phyloP scores from a whole-genome alignment of 2,113 vertebrate species.

The Fregetta grallaria region DNA sequence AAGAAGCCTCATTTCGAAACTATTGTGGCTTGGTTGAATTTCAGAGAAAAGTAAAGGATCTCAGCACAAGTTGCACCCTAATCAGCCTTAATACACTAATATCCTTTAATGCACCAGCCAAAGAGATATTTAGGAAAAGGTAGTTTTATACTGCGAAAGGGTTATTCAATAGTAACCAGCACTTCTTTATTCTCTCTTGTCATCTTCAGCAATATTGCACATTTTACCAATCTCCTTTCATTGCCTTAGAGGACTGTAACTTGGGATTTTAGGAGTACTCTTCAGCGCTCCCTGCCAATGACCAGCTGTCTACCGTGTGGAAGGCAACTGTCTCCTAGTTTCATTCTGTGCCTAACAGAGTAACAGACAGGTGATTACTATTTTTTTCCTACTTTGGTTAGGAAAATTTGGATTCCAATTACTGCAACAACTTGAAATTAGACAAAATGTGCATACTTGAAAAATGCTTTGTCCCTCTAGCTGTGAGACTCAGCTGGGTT shows the following conservation, averaged over 20 bases:
- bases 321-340: not conserved
- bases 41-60: not conserved
- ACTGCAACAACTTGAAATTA: not conserved
- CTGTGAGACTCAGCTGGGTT: not conserved
- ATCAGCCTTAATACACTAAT: not conserved
- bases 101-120: not conserved
- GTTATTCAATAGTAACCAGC: not conserved
- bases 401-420: not conserved
- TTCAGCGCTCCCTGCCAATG: accelerated
- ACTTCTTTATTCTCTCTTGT: not conserved
- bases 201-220: not conserved
- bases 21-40: not conserved
- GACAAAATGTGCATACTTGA: not conserved
- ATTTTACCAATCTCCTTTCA: not conserved
- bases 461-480: not conserved
- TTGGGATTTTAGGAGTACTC: not conserved
- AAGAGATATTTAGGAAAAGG: not conserved
- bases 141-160: not conserved
- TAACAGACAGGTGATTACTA: not conserved
- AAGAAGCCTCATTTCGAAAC: not conserved
- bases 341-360: not conserved
- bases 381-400: not conserved
- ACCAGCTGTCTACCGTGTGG: not conserved
- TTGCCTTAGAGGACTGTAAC: not conserved
- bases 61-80: not conserved